Evolutionary conservation across 2,888 invertebrate genomes (phyloP), one percentile per base, ranked within the genome.

Genomic region (Drosophila paramelanica): DNA sequence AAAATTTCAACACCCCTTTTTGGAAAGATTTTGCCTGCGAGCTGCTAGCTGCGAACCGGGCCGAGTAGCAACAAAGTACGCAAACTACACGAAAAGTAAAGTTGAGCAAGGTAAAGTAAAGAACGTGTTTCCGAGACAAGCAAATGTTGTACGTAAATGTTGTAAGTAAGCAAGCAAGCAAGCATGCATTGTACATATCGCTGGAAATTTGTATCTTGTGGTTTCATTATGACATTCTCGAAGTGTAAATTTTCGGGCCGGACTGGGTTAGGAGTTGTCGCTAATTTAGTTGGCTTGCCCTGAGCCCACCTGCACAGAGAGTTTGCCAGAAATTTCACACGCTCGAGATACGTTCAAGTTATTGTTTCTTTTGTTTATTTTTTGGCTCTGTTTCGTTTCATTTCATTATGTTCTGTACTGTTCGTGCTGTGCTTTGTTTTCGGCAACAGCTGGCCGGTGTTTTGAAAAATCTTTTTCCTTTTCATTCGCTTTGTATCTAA

Each of bases 1-100:
- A 84, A 74, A 74, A 64, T 55, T 61, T 69, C 67, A 67, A 62
- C 83, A 79, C 68, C 73, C 64, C 49, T 51, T 69, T 47, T 51
- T 13, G 13, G 33, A 53, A 69, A 46, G 71, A 61, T 56, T 69
- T 41, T 51, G 39, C 46, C 56, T 41, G 25, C 13, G 33, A 10
- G 31, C 31, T 31, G 31, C 31, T 2, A 10, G 31, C 31, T 31
- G 31, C 10, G 31, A 27, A 27, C 27, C 27, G 27, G 27, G 27
- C 27, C 7, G 27, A 31, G 31, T 17, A 59, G 13, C 47, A 46
- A 62, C 51, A 51, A 50, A 51, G 52, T 51, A 11, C 49, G 51
- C 52, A 58, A 51, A 51, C 39, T 57, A 39, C 65, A 64, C 49
- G 36, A 43, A 50, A 46, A 39, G 27, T 53, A 17, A 65, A 57